A percentile compares a stretch with the other conserved stretches of the same genome.
These are phyloP conservation scores for Myotis findleyi DNA, from an alignment of 2,797 vertebrate species.

Conservation along the genomic window DNA sequence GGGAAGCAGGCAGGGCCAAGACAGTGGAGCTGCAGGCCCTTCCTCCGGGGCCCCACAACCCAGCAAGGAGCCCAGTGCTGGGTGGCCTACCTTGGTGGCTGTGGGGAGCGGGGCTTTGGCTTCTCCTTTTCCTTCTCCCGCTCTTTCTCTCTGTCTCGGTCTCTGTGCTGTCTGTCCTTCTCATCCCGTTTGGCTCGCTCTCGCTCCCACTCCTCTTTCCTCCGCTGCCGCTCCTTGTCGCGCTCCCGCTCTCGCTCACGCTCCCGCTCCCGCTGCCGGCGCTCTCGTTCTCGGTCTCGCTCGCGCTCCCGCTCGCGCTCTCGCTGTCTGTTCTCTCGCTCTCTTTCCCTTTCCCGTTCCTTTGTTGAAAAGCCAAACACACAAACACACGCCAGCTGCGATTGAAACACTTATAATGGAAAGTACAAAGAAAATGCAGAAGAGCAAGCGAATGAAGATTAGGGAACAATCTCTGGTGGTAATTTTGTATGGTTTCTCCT, in stretches of 20 bases:
- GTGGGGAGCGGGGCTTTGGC: conserved; percentile 93
- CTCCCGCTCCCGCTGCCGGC: conserved; percentile 87
- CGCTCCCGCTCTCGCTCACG: conserved; percentile 93
- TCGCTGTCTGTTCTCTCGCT: conserved; percentile 86
- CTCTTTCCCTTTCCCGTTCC: conserved; percentile 90
- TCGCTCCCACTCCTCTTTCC: conserved; percentile 93
- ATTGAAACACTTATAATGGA: not conserved
- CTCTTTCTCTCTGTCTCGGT: conserved; percentile 92
- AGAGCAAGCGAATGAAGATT: not conserved
- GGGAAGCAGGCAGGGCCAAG: not conserved
- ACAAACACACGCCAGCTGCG: not conserved
- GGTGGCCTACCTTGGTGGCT: conserved; percentile 92
- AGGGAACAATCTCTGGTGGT: not conserved
- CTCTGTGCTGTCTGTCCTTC: conserved; percentile 93
- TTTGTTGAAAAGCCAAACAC: conserved; percentile 67
- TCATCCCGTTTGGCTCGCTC: conserved; percentile 91
- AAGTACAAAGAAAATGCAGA: not conserved
- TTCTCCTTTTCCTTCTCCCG: conserved; percentile 94
- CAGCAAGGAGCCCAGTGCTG: not conserved
- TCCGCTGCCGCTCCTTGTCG: conserved; percentile 93
- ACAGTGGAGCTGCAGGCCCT: not conserved
- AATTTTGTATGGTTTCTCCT: not conserved
- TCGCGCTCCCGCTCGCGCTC: conserved; percentile 88
- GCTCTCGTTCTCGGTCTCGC: conserved; percentile 90
- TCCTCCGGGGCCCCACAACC: not conserved